Base-by-base conservation (phyloP, 2,888 invertebrate genomes). In the Caenorhabditis imperialis region DNA sequence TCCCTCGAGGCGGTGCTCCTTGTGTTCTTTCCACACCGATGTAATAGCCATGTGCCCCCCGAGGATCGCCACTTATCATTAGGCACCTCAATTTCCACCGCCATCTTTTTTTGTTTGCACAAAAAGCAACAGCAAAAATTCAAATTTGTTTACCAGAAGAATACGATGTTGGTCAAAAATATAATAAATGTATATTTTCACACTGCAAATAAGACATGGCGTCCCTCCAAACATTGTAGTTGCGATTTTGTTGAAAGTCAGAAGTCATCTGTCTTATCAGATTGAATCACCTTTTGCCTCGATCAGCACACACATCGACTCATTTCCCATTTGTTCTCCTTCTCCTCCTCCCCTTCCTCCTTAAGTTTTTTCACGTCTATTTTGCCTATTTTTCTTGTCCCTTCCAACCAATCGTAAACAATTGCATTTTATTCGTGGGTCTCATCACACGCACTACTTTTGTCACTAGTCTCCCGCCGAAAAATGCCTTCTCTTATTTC, bases 61-160 rank as follows among this genome's bases (percentile, higher is more conserved):
- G 51, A 57, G 40, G 57, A 57, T 65, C 37, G 50, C 57, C 67
- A 67, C 67, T 67, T 67, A 67, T 67, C 67, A 67, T 51, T 67
- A 57, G 67, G 57, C 67, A 67, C 67, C 67, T 67, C 67, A 37
- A 51, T 51, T 25, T 44, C n/a, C 44, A 12, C 16, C 42, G 42
- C 23, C 37, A 37, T 37, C 16, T 18, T 53, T 42, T 53, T 42
- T 53, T 42, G 20, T 20, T 18, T 22, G 18, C 35, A 12, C 35
- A 58, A 47, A 25, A n/a, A n/a, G n/a, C n/a, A n/a, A n/a, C n/a
- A n/a, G n/a, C n/a, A n/a, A 44, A 23, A 44, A 23, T 48, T 55
- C 47, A 55, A 63, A 55, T 48, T 55, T 63, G 63, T 63, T 63
- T 63, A 63, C 63, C 48, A 18, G 51, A 35, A 20, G 35, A 35